Conservation (phyloP, 1,140 invertebrate genomes). For the Diachasmimorpha longicaudata region DNA sequence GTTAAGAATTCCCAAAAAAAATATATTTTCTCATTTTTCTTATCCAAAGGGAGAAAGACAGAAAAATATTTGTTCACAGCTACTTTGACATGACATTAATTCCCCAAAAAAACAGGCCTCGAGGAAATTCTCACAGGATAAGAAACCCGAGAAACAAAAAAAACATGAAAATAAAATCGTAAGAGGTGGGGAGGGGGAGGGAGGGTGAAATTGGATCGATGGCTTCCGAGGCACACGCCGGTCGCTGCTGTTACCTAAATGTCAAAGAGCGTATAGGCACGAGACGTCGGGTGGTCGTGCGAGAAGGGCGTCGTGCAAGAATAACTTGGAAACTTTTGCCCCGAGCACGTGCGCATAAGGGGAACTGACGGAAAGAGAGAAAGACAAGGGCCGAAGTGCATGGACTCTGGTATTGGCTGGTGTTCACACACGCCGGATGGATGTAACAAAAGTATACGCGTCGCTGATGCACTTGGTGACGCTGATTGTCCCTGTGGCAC, state of each 20-base stretch:
- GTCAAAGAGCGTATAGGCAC: conserved; percentile 1
- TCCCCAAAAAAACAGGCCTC: neutral
- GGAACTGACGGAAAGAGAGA: neutral
- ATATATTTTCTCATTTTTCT: too few relatives aligned
- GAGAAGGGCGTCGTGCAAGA: neutral
- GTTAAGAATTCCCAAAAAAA: too few relatives aligned
- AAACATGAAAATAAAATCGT: neutral
- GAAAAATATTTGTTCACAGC: neutral
- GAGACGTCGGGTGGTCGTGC: conserved; percentile 3
- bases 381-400: neutral
- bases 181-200: too few relatives aligned
- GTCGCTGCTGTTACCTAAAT: conserved; percentile 1
- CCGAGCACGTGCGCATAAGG: neutral
- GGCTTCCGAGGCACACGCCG: neutral
- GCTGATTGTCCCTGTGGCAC: neutral
- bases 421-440: neutral
- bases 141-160: neutral
- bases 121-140: neutral
- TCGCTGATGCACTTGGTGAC: neutral
- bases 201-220: conserved; percentile 12
- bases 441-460: neutral
- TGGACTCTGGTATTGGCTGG: conserved; percentile 1
- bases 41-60: neutral
- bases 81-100: neutral
- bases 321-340: neutral